Conservation (phyloP, 1,140 invertebrate species). For the Pteromalus puparum region DNA sequence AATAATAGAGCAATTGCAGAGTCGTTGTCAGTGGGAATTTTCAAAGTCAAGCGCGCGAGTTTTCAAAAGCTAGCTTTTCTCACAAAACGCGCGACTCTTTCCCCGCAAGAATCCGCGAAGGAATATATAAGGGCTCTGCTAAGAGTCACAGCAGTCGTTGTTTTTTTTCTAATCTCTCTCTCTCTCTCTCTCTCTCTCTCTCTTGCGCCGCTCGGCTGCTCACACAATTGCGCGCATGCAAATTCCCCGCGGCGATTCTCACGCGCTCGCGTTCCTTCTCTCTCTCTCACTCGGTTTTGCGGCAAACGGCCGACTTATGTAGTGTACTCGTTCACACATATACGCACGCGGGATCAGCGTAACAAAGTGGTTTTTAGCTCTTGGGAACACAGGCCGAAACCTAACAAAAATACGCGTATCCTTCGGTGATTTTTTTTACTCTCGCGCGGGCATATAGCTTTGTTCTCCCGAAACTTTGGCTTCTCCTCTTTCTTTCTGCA, state of each 20-base stretch:
- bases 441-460: not conserved
- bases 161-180: slow-evolving; percentile 7
- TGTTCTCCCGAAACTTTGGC: not conserved
- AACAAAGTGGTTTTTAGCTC: slow-evolving; percentile 38
- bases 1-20: slow-evolving; percentile 8
- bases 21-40: not conserved
- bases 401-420: slow-evolving; percentile 9
- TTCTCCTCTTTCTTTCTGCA: too few relatives aligned
- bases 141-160: not conserved
- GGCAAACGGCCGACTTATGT: not conserved
- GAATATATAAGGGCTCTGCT: not conserved
- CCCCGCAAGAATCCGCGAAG: not conserved
- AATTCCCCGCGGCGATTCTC: slow-evolving; percentile 39
- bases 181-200: slow-evolving; percentile 13
- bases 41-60: not conserved
- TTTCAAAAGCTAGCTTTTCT: not conserved
- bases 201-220: not conserved
- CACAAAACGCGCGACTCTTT: not conserved
- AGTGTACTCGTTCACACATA: not conserved
- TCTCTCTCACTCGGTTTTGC: slow-evolving; percentile 12
- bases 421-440: not conserved
- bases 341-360: slow-evolving; percentile 9
- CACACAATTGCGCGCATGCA: slow-evolving; percentile 35
- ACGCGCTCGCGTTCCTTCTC: slow-evolving; percentile 20
- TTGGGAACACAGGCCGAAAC: not conserved